phyloP scores from a whole-genome alignment of 2,888 invertebrate species.

The Drosophila prolongata region DNA sequence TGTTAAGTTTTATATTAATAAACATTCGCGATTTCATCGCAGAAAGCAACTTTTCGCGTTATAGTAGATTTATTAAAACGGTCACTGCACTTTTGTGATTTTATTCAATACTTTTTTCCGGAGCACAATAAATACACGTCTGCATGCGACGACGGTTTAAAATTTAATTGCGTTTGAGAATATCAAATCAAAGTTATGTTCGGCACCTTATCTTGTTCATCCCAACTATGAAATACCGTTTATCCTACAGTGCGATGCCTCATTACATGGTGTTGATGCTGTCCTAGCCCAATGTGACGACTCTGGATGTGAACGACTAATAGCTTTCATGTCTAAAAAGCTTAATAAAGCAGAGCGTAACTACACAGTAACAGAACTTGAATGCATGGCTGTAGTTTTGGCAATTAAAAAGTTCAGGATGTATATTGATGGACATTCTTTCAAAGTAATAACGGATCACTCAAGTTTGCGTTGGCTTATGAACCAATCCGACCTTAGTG shows the following conservation, averaged over 20 bases:
- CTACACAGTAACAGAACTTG: background rate
- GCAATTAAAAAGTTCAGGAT: background rate
- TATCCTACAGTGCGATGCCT: background rate
- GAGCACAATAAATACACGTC: too few relatives aligned
- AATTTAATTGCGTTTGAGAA: background rate
- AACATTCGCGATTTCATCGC: too few relatives aligned
- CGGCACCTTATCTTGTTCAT: background rate
- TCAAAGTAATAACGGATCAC: conserved; percentile 1
- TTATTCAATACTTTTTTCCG: too few relatives aligned
- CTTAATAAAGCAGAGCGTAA: conserved; percentile 2
- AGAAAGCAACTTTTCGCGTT: too few relatives aligned
- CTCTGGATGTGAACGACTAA: background rate
- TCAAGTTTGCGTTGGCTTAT: background rate
- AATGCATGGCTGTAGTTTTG: background rate
- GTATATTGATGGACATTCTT: background rate
- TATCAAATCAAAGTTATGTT: background rate
- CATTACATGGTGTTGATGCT: background rate
- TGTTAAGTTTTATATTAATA: too few relatives aligned
- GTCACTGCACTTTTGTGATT: too few relatives aligned
- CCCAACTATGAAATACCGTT: background rate
- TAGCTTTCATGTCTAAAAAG: background rate
- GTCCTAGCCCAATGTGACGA: background rate
- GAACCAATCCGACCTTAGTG: background rate
- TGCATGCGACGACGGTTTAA: too few relatives aligned
- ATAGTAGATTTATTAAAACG: too few relatives aligned